phyloP scores from a whole-genome alignment of 2,888 invertebrate species.

The Yponomeuta cagnagella region DNA sequence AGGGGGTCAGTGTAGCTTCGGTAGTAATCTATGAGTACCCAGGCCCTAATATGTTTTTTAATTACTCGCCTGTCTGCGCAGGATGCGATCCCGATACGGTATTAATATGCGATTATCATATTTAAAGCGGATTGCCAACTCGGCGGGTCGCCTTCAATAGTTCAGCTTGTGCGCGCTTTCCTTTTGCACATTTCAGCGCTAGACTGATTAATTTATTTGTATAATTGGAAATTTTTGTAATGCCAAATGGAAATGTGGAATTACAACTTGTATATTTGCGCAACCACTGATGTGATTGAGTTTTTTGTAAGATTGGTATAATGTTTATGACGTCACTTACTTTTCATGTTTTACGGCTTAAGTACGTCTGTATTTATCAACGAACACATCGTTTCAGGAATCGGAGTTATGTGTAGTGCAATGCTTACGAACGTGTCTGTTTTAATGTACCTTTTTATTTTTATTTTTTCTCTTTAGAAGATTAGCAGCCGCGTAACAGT shows the following conservation, averaged over 20 bases:
- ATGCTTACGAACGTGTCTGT: too few species aligned
- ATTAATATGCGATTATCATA: conserved; percentile 42
- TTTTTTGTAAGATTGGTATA: not conserved
- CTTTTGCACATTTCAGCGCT: not conserved
- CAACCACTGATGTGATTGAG: not conserved
- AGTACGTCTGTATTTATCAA: too few species aligned
- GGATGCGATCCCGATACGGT: conserved; percentile 9
- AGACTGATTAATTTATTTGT: conserved; percentile 3
- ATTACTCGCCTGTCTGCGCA: conserved; percentile 37
- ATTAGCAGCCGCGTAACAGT: too few species aligned
- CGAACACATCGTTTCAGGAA: too few species aligned
- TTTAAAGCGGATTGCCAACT: conserved; percentile 38
- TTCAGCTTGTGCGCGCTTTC: conserved; percentile 31
- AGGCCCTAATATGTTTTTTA: conserved; percentile 59
- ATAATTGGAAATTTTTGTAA: conserved; percentile 1
- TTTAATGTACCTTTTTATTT: too few species aligned
- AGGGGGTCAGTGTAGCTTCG: not conserved
- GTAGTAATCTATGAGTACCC: not conserved
- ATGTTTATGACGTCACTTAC: not conserved
- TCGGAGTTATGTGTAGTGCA: too few species aligned
- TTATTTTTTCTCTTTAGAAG: too few species aligned
- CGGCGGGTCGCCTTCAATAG: conserved; percentile 44
- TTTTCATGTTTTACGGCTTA: too few species aligned
- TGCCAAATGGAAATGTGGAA: not conserved
- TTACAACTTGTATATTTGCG: not conserved